Evolutionary conservation across 2,797 vertebrate genomes (phyloP).

Genomic region (Dendrocincla tyrannina): DNA sequence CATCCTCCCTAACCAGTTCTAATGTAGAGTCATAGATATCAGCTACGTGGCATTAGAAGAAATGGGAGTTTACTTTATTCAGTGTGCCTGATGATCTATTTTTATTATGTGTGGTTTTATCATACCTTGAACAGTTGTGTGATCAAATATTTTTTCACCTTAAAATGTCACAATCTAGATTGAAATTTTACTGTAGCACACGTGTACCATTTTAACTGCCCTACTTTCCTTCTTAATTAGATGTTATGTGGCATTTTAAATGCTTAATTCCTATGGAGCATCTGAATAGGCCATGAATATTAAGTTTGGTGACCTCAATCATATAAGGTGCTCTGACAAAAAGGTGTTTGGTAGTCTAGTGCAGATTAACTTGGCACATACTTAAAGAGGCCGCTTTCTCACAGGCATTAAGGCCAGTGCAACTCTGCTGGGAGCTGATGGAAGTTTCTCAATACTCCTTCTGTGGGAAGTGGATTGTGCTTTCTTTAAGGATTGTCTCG

Average conservation of each 20-base stretch:
- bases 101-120: background rate
- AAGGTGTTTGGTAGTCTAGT: background rate
- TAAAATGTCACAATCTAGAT: background rate
- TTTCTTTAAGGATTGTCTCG: background rate
- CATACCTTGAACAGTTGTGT: background rate
- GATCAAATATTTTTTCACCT: background rate
- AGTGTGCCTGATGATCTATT: background rate
- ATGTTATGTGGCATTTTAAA: background rate
- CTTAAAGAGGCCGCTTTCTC: background rate
- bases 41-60: background rate
- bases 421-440: background rate
- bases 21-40: background rate
- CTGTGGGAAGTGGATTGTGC: accelerated
- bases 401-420: background rate
- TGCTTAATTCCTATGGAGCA: background rate
- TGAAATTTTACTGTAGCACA: background rate
- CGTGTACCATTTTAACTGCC: background rate
- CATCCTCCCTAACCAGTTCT: background rate
- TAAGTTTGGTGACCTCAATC: background rate
- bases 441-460: background rate
- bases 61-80: background rate
- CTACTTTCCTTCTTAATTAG: background rate
- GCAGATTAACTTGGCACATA: background rate
- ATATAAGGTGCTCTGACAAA: background rate
- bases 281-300: background rate